Conservation (phyloP, 2,113 vertebrate species). For the Arizona elegans region DNA sequence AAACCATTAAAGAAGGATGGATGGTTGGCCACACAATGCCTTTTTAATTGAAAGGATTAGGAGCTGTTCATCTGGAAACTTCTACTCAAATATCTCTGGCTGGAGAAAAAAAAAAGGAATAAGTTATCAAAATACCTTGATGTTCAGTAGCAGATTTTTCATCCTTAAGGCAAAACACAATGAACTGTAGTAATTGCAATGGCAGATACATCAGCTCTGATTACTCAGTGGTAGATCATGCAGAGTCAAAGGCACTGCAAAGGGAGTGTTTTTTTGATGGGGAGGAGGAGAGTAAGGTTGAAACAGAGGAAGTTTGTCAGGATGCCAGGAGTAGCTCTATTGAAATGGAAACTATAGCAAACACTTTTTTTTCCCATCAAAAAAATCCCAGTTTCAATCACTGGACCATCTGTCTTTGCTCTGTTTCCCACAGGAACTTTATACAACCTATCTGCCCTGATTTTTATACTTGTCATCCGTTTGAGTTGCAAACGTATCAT, state of each 20-base stretch:
- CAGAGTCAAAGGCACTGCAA: not conserved
- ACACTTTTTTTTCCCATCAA: not conserved
- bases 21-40: not conserved
- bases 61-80: not conserved
- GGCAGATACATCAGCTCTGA: not conserved
- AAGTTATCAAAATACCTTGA: not conserved
- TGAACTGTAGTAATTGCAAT: not conserved
- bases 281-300: not conserved
- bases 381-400: not conserved
- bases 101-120: not conserved
- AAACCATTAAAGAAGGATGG: not conserved
- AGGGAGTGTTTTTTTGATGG: not conserved
- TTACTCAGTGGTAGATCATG: not conserved
- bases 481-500: not conserved
- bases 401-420: not conserved
- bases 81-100: not conserved
- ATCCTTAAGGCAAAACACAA: not conserved
- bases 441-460: not conserved
- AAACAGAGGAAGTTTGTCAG: not conserved
- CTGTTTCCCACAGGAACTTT: not conserved
- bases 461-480: not conserved
- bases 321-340: not conserved
- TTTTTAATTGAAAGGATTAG: not conserved
- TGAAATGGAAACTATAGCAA: slow-evolving; percentile 22
- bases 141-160: not conserved